These are phyloP conservation scores for Petrocephalus schoutedeni DNA, from an alignment of 2,797 vertebrate genomes.

Conservation along the genomic window DNA sequence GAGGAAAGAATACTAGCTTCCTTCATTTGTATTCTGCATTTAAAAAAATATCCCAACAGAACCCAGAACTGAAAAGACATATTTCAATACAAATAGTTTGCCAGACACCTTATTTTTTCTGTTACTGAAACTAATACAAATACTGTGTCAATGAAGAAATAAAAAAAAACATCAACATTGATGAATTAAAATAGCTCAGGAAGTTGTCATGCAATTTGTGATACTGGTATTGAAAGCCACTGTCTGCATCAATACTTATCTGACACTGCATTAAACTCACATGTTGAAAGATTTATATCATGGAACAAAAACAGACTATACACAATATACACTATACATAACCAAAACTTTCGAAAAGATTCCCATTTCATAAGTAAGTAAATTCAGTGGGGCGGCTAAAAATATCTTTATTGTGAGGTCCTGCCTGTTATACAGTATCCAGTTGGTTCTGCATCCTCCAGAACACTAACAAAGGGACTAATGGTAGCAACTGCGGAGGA, in stretches of 20 bases:
- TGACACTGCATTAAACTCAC: neutral
- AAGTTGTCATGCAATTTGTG: neutral
- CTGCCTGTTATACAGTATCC: neutral
- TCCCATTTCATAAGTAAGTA: neutral
- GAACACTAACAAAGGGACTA: neutral
- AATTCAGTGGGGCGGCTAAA: neutral
- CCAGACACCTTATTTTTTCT: neutral
- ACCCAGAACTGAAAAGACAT: neutral
- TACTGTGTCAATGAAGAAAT: slow-evolving; percentile 9
- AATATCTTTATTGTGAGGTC: neutral
- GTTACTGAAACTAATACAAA: neutral
- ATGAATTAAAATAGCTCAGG: slow-evolving; percentile 18
- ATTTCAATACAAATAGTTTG: neutral
- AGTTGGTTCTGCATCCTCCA: neutral
- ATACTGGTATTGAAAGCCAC: neutral
- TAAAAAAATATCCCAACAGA: neutral
- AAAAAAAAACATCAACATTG: neutral
- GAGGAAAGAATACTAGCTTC: neutral
- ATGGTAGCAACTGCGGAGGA: neutral
- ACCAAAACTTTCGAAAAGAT: neutral
- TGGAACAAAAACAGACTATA: neutral
- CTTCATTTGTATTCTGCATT: neutral
- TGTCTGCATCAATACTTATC: neutral
- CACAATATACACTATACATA: neutral
- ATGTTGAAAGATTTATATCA: neutral